Evolutionary conservation across 2,888 invertebrate genomes (phyloP), one percentile per base, ranked within the genome.

Genomic region (Hypomecis punctinalis): DNA sequence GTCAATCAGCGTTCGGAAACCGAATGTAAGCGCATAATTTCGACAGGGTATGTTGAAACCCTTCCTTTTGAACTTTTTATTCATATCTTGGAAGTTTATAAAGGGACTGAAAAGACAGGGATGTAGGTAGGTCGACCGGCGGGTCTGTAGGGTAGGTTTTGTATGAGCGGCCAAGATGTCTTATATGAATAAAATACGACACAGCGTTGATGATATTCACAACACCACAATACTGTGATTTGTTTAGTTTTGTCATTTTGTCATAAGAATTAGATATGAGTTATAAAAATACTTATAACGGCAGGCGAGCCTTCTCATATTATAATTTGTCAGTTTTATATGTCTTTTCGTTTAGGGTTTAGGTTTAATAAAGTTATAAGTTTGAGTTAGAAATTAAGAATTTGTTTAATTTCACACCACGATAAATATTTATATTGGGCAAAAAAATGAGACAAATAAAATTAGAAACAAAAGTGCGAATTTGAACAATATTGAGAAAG

Each of bases 31-130:
- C 73, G 73, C 83, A 80, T 86, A 75, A 79, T 86, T 89, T 86
- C 72, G 72, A 88, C 87, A 88, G 90, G 90, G 89, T 88, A 81
- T 75, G 77, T 70, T 80, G 70, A 73, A 74, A 69, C 84, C 85
- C 84, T 82, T 74, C 73, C 83, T 85, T 83, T 71, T 73, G 79
- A 73, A 76, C 79, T 83, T 82, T 79, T 80, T 75, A 82, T 82
- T 88, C 81, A 88, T 89, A 88, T 88, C 84, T 81, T 77, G 75
- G 76, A 76, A 78, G 80, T 75, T 72, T 58, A 75, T 74, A 74
- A 81, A 84, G 83, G 90, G 85, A 90, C 89, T 91, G 91, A 90
- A 80, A 85, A 81, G 88, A 90, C 90, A 91, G 90, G 90, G 90
- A 90, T 76, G 81, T 85, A 88, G 83, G 73, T 89, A 89, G 82